Base-by-base conservation (phyloP, 2,797 vertebrate species). In the Pipistrellus kuhlii region DNA sequence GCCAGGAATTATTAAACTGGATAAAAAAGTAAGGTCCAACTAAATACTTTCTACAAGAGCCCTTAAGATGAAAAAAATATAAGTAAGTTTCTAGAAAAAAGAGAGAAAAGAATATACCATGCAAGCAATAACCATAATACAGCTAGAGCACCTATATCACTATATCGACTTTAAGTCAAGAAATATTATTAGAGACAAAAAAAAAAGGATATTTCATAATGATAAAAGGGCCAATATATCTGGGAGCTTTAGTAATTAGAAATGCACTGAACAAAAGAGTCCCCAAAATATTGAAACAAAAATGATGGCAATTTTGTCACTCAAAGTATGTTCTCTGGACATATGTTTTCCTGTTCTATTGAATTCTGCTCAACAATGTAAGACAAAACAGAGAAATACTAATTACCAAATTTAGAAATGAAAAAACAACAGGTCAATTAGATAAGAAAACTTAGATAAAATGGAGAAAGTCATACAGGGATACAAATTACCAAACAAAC, bases 401-500 rank as follows among this genome's bases (percentile, higher is more conserved):
- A 55, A 23, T 55, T 55, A 23, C 53, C 53, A 35, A 94, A 82
- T 80, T 83, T n/a, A 94, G 77, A 27, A 94, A 30, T 82, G n/a
- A 95, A 85, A 95, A 71, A 14, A 81, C 15, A 71, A 11, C 1
- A 87, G 51, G 12, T 27, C 59, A 64, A 64, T 64, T 64, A 30
- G 59, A 64, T 64, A 64, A 64, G 27, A n/a, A 30, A 64, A 64
- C 12, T 18, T 66, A 18, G 15, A 66, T 66, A 18, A 85, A 91
- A 84, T 81, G 10, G 23, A 66, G 35, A 75, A 75, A 85, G 76
- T 94, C 55, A 80, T 48, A 80, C 53, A 55, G 21, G 81, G 55
- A 82, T 13, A 66, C 9, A 94, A 85, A 69, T 76, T 77, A 88
- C 38, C 81, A 91, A 88, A 89, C 41, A 66, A 94, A 88, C 38